Evolutionary conservation across 2,113 vertebrate genomes (phyloP).

Genomic region (Acrocephalus arundinaceus): DNA sequence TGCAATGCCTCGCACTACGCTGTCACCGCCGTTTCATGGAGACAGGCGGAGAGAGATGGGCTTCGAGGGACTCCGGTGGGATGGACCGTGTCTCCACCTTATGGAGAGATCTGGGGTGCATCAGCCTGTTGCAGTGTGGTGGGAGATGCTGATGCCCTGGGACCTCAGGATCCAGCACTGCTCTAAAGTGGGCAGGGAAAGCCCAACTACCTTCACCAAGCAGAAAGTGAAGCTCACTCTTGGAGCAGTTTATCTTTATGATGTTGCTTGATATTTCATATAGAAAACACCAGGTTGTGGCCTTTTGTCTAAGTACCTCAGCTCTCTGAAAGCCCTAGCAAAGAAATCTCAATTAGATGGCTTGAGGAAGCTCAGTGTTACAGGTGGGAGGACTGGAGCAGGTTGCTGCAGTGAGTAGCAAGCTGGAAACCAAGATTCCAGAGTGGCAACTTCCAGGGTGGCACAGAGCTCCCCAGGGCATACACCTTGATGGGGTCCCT

Average conservation of each 20-base stretch:
- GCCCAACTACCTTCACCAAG: background rate
- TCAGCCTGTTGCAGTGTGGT: accelerated
- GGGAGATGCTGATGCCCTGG: background rate
- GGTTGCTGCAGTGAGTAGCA: background rate
- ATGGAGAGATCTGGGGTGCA: background rate
- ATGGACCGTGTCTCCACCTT: background rate
- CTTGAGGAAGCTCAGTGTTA: background rate
- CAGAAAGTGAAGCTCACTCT: background rate
- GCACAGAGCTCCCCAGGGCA: background rate
- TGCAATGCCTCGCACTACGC: background rate
- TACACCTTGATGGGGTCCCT: accelerated
- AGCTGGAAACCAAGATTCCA: background rate
- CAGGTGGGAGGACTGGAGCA: accelerated
- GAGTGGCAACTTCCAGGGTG: background rate
- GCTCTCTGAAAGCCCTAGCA: background rate
- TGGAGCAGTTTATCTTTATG: background rate
- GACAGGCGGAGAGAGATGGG: background rate
- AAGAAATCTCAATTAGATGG: background rate
- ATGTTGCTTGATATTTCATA: background rate
- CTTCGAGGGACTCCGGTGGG: background rate
- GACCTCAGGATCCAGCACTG: accelerated
- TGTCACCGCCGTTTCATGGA: background rate
- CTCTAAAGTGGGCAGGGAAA: background rate
- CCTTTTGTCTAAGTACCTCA: background rate
- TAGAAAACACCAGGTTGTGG: background rate